Evolutionary conservation across 2,113 vertebrate genomes (phyloP), one percentile per base, ranked within the genome.

Genomic region (Trematomus loennbergii): DNA sequence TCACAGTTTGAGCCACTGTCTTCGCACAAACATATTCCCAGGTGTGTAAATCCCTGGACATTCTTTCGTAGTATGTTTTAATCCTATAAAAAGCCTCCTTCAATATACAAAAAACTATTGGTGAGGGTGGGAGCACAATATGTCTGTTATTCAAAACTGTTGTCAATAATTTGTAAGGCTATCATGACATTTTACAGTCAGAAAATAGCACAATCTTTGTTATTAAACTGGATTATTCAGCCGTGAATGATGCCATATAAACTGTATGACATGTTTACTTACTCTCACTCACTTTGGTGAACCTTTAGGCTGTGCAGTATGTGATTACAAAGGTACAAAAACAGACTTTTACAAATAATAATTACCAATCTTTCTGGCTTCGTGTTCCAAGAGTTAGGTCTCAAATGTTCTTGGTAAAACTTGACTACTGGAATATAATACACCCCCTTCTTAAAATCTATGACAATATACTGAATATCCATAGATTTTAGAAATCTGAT

Each of bases 11-110:
- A 63, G 86, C 18, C 87, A 73, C 81, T 90, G 64, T 71, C 84
- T 89, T 29, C 76, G 70, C 16, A 55, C 53, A 46, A 73, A 89
- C 62, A 70, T 83, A n/a, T 90, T 91, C 77, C 82, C 87, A 77
- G 89, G 87, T 91, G 17, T 71, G 50, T 55, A 7, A 5, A 3
- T 8, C 29, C 36, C 25, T 4, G 10, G 58, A 9, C 8, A 46
- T 2, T 9, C 15, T 29, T 3, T 25, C n/a, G 25, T 15, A 29
- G 22, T 58, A 20, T 8, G 18, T 50, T 68, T 57, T 55, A 46
- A 33, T 33, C 25, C 7, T 29, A 18, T 33, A 1, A 45, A n/a
- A 22, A n/a, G n/a, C 17, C 16, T n/a, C 54, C 11, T 12, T 57
- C 4, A 25, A 12, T 29, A 9, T 18, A 4, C 67, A 48, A 9